Base-by-base conservation (phyloP, 2,888 invertebrate genomes). In the Achlya flavicornis region DNA sequence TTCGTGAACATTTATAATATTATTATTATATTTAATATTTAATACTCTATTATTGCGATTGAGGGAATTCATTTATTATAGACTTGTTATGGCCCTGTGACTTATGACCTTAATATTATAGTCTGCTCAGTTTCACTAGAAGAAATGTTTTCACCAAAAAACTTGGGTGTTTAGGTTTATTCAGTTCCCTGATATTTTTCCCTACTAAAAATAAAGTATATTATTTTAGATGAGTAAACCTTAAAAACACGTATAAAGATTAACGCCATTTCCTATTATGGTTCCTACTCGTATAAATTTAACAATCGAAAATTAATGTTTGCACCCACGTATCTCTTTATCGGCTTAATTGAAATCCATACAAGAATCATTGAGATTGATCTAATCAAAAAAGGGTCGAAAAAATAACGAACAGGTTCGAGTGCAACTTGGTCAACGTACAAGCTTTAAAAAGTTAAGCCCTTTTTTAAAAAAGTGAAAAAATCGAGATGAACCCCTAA, bases 291-390 rank as follows among this genome's bases (percentile, higher is more conserved):
- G 62, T 61, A 53, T 59, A 41, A 64, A 68, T 72, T 69, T 67
- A 70, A 75, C 78, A 77, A 77, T 82, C 78, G 76, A 67, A 57
- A 63, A 73, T 76, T 79, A 79, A 82, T 79, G 81, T 89, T 90
- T 87, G 87, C 84, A 85, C 75, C 84, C 80, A 82, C 81, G 90
- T 89, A 90, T 89, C 86, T 83, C 80, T 83, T 88, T 90, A 91
- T 91, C 89, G 75, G 73, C 81, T 89, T 89, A 89, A 91, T 90
- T 92, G 86, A 90, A 92, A 88, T 87, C 87, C 89, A 85, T 90
- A 91, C 92, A 92, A 90, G 89, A 84, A 84, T 87, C 90, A 87
- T 89, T 87, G 86, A 90, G 90, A 91, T 91, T 89, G 90, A 92
- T 92, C 87, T 91, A 90, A 91, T 93, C 91, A 91, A 90, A 91